These are phyloP conservation scores for Meliscaeva auricollis DNA, from an alignment of 2,888 invertebrate genomes.

Conservation along the genomic window DNA sequence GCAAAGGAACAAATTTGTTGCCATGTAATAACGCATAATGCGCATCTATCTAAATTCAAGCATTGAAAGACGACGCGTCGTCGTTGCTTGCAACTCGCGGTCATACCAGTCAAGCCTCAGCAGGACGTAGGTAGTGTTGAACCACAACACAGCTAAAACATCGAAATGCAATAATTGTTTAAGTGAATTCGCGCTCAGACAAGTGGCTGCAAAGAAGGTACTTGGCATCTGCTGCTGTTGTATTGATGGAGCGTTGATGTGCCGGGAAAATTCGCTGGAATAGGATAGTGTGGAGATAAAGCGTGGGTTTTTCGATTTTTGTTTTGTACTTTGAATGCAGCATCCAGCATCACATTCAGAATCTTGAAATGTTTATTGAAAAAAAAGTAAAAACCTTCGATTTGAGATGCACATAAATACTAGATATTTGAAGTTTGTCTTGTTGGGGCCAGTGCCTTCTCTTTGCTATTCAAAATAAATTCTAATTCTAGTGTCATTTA, in stretches of 20 bases:
- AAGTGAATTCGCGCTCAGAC: constrained; percentile 53
- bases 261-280: constrained; percentile 17
- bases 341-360: not conserved
- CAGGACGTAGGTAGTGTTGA: constrained; percentile 38
- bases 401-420: constrained; percentile 60
- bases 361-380: constrained; percentile 37
- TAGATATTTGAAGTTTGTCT: constrained; percentile 39
- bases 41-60: constrained; percentile 39
- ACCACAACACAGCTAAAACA: constrained; percentile 38
- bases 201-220: constrained; percentile 51
- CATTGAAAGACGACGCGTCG: constrained; percentile 22
- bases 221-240: constrained; percentile 37
- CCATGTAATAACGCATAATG: constrained; percentile 71
- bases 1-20: constrained; percentile 68
- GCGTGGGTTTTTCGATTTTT: constrained; percentile 57
- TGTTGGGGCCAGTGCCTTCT: no score
- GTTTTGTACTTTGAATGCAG: constrained; percentile 19
- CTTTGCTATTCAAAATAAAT: no score
- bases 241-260: constrained; percentile 62
- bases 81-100: constrained; percentile 6
- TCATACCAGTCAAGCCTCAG: not conserved
- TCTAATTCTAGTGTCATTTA: no score
- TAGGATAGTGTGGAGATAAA: constrained; percentile 12
- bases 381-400: constrained; percentile 26
- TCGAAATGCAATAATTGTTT: constrained; percentile 74